Percentiles rank a stretch among this genome's conserved stretches.
Evolutionary conservation across 1,140 invertebrate species (phyloP).

Genomic region (Brachystomella parvula): DNA sequence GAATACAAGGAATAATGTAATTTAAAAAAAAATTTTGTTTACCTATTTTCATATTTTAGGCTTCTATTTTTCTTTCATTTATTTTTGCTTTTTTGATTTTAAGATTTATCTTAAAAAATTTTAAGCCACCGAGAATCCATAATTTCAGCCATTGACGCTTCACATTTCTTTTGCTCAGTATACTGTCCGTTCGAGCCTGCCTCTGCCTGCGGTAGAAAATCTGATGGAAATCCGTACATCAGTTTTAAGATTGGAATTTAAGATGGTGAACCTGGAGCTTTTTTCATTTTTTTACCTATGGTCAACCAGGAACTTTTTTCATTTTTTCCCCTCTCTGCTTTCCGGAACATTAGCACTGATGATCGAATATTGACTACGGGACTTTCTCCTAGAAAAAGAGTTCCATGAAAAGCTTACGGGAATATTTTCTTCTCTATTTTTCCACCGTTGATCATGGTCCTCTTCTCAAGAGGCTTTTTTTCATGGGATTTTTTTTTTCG

Average conservation of each 20-base stretch:
- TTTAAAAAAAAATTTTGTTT: background rate
- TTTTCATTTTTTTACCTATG: background rate
- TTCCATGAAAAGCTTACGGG: too few species aligned
- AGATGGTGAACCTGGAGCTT: background rate
- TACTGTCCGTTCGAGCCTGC: too few species aligned
- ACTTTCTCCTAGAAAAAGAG: background rate
- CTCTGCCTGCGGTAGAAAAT: too few species aligned
- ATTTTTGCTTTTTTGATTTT: too few species aligned
- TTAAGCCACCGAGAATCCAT: too few species aligned
- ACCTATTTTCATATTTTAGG: background rate
- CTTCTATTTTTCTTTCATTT: too few species aligned
- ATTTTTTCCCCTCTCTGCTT: slow-evolving; percentile 21
- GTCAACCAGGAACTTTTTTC: slow-evolving; percentile 1
- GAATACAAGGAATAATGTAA: background rate
- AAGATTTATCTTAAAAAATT: too few species aligned
- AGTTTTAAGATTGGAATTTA: too few species aligned
- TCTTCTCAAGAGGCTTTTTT: background rate
- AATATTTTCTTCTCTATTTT: background rate
- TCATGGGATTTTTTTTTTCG: background rate
- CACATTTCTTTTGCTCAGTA: too few species aligned
- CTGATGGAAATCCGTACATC: too few species aligned
- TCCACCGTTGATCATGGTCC: background rate
- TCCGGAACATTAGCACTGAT: slow-evolving; percentile 30
- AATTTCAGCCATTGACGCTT: too few species aligned
- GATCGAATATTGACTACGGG: slow-evolving; percentile 16